phyloP scores from a whole-genome alignment of 2,797 vertebrate species.

The Acrocephalus scirpaceus region DNA sequence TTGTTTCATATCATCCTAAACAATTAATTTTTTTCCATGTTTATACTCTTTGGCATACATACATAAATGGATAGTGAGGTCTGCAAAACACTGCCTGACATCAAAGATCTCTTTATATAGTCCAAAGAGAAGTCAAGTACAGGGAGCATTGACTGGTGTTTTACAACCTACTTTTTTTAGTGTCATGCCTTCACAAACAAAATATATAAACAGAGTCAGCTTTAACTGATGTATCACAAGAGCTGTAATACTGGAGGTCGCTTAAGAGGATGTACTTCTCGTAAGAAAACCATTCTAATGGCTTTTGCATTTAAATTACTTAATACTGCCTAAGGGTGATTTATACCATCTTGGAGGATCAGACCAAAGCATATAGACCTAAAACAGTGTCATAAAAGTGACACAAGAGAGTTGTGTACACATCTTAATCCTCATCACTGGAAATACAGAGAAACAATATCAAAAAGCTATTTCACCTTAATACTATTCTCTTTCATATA shows the following conservation, averaged over 20 bases:
- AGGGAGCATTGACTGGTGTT: background rate
- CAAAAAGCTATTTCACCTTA: background rate
- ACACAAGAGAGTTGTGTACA: background rate
- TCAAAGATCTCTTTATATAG: background rate
- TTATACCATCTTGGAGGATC: background rate
- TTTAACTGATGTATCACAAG: background rate
- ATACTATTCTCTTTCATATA: background rate
- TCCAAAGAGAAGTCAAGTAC: background rate
- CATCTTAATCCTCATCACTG: background rate
- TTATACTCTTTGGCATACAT: background rate
- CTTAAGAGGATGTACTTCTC: background rate
- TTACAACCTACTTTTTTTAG: background rate
- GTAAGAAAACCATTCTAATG: background rate
- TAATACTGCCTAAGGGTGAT: background rate
- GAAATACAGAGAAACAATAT: background rate
- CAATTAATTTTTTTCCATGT: background rate
- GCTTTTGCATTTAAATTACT: background rate
- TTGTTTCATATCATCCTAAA: background rate
- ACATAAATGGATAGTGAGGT: background rate
- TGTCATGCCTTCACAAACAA: background rate
- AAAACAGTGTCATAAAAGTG: background rate
- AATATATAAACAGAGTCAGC: background rate
- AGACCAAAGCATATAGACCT: background rate
- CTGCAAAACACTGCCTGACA: background rate
- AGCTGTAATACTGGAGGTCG: background rate